A percentile compares a stretch with the other conserved stretches of the same genome.
Conservation (phyloP, 2,888 invertebrate genomes). For the Crematogaster levior region DNA sequence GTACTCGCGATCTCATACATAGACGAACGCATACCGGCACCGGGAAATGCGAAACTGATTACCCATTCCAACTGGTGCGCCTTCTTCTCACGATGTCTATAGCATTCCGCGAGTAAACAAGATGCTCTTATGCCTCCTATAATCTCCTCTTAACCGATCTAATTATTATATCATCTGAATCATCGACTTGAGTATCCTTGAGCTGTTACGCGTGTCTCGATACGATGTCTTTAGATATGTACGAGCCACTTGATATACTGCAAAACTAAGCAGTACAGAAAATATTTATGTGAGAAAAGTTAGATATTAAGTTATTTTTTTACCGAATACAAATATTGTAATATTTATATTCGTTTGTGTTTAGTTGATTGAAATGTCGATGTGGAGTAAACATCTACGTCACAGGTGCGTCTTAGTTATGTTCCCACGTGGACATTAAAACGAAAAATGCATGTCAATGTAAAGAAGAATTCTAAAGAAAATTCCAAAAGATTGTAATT, state of each 20-base stretch:
- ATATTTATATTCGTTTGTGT: not conserved
- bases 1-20: conserved; percentile 23
- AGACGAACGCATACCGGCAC: conserved; percentile 3
- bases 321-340: not conserved
- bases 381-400: not conserved
- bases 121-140: not conserved
- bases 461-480: not conserved
- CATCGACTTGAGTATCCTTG: not conserved
- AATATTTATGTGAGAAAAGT: not conserved
- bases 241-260: not conserved
- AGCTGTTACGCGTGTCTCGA: not conserved
- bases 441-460: not conserved
- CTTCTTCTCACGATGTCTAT: not conserved
- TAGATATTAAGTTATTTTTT: no score
- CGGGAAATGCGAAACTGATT: conserved; percentile 38
- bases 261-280: not conserved
- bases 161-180: not conserved
- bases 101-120: not conserved
- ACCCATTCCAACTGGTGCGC: not conserved
- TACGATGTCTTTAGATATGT: not conserved
- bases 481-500: not conserved
- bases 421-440: not conserved
- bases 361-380: not conserved
- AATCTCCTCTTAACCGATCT: not conserved
- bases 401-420: not conserved